Conservation (phyloP, 2,113 vertebrate species). For the Clarias gariepinus region DNA sequence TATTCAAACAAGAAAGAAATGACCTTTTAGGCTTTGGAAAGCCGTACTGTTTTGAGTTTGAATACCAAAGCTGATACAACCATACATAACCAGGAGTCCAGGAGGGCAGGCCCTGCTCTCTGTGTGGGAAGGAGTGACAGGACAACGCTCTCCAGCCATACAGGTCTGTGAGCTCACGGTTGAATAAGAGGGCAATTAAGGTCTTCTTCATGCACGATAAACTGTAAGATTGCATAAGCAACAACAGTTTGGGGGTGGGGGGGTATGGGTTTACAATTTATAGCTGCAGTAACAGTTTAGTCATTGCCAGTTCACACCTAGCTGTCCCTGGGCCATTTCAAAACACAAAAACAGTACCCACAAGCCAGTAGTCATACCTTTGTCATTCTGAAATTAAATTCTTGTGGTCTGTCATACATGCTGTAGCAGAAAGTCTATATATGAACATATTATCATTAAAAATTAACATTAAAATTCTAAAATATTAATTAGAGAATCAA, state of each 20-base stretch:
- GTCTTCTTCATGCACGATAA: not conserved
- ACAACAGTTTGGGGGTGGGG: not conserved
- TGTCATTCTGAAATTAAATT: not conserved
- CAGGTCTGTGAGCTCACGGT: not conserved
- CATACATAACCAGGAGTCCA: not conserved
- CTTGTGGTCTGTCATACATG: not conserved
- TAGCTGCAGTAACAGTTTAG: not conserved
- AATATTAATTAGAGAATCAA: not conserved
- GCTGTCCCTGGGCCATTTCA: no score
- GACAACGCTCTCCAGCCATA: not conserved
- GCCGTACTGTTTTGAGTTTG: not conserved
- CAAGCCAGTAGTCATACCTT: not conserved
- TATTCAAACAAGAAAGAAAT: no score
- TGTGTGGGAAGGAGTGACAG: not conserved
- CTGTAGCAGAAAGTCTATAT: not conserved
- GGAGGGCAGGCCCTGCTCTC: not conserved
- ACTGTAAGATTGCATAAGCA: not conserved
- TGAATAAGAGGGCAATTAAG: not conserved
- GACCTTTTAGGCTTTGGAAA: not conserved
- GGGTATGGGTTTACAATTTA: no score
- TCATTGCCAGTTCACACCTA: no score
- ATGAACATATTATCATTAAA: not conserved
- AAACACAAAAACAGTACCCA: not conserved
- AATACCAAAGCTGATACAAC: not conserved
- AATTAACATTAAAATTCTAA: not conserved